These are phyloP conservation scores for Drosophila equinoxialis DNA, from an alignment of 1,140 invertebrate genomes.

Conservation along the genomic window DNA sequence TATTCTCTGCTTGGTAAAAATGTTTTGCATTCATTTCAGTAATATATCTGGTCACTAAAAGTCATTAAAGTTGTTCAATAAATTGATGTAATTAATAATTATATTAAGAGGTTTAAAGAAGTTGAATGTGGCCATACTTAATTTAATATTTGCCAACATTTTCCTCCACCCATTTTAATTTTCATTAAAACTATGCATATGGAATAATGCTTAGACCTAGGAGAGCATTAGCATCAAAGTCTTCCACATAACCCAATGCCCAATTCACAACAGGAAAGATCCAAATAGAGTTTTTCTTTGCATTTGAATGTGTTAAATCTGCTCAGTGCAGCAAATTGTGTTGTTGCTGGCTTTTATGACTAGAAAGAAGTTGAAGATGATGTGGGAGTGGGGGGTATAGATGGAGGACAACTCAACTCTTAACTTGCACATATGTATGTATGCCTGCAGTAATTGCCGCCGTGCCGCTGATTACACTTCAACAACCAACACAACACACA, in stretches of 20 bases:
- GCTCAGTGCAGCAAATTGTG: conserved; percentile 74
- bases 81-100: no score
- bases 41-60: no score
- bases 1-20: no score
- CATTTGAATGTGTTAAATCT: conserved; percentile 62
- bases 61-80: no score
- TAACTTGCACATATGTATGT: conserved; percentile 4
- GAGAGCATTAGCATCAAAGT: conserved; percentile 44
- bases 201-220: not conserved
- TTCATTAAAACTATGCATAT: conserved; percentile 64
- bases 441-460: conserved; percentile 77
- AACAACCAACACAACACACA: conserved; percentile 62
- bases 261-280: conserved; percentile 22
- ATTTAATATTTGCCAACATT: not conserved
- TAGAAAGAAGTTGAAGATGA: not conserved
- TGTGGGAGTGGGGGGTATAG: not conserved
- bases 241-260: conserved; percentile 28
- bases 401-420: conserved; percentile 16
- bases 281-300: conserved; percentile 31
- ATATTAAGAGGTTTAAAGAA: not conserved
- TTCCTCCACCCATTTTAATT: conserved; percentile 51
- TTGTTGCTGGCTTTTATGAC: conserved; percentile 64
- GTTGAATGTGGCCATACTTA: not conserved
- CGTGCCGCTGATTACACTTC: conserved; percentile 80
- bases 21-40: no score